A percentile compares a stretch with the other conserved stretches of the same genome.
Conservation (phyloP, 2,797 vertebrate genomes). For the Arnoldichthys spilopterus region DNA sequence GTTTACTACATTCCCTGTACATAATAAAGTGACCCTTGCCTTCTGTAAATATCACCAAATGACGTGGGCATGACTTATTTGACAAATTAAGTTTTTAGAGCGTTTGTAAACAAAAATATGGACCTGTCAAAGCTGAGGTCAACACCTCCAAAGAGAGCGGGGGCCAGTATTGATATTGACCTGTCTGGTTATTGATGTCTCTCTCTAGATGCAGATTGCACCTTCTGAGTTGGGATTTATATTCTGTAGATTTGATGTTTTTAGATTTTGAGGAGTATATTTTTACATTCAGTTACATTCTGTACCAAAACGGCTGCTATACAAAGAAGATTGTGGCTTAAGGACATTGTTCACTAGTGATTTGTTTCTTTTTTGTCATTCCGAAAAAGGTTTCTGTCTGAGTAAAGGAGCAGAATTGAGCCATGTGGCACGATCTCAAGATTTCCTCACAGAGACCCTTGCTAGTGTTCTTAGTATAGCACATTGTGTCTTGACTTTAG, state of each 20-base stretch:
- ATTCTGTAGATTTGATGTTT: slow-evolving; percentile 41
- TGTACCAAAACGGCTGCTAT: slow-evolving; percentile 40
- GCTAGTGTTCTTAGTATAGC: slow-evolving; percentile 31
- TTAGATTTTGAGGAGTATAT: slow-evolving; percentile 47
- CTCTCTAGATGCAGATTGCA: slow-evolving; percentile 36
- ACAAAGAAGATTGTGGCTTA: slow-evolving; percentile 16
- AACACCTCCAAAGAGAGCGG: neutral
- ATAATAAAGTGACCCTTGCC: slow-evolving; percentile 36
- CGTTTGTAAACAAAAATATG: slow-evolving; percentile 35
- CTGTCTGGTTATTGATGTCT: slow-evolving; percentile 27
- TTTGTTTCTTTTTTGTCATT: neutral
- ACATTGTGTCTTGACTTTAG: slow-evolving; percentile 28
- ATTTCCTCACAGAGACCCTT: slow-evolving; percentile 1
- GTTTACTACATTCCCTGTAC: slow-evolving; percentile 39
- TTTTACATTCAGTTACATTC: slow-evolving; percentile 40
- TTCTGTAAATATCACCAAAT: slow-evolving; percentile 50
- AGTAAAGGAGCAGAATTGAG: neutral
- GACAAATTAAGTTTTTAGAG: slow-evolving; percentile 34
- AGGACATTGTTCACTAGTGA: slow-evolving; percentile 15
- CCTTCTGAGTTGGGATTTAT: slow-evolving; percentile 18
- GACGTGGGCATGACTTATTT: slow-evolving; percentile 61
- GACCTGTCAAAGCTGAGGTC: slow-evolving; percentile 12
- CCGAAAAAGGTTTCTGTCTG: neutral
- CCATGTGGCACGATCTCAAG: slow-evolving; percentile 6
- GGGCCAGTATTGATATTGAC: slow-evolving; percentile 17